Conservation (phyloP, 2,113 vertebrate species). For the Clarias gariepinus region DNA sequence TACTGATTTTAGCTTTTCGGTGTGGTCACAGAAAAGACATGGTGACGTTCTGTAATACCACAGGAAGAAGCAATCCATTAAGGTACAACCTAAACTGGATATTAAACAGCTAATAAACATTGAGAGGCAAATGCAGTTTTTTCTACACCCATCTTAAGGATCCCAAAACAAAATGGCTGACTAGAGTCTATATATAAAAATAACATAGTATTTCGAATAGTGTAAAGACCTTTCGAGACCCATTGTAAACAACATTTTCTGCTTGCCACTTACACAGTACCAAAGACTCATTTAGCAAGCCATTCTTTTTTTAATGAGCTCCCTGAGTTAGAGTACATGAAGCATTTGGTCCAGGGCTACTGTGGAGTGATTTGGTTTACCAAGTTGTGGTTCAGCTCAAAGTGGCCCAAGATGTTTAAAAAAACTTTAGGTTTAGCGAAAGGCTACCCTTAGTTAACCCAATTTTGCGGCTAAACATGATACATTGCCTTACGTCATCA, state of each 20-base stretch:
- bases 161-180: constrained; percentile 47
- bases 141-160: constrained; percentile 60
- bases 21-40: constrained; percentile 28
- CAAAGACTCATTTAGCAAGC: constrained; percentile 27
- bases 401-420: neutral
- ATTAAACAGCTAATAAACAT: constrained; percentile 77
- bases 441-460: neutral
- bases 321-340: neutral
- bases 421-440: neutral
- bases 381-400: constrained; percentile 13
- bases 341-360: constrained; percentile 11
- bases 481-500: neutral
- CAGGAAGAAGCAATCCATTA: constrained; percentile 61
- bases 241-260: constrained; percentile 26
- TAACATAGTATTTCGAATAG: neutral
- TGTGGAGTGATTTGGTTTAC: neutral
- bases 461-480: neutral
- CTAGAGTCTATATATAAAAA: constrained; percentile 2
- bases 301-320: constrained; percentile 4
- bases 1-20: constrained; percentile 18
- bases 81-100: constrained; percentile 71
- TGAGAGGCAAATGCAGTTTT: constrained; percentile 60
- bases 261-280: constrained; percentile 10
- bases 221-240: neutral
- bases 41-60: constrained; percentile 28